Evolutionary conservation across 2,888 invertebrate species (phyloP).

Genomic region (Cheilosia scutellata): DNA sequence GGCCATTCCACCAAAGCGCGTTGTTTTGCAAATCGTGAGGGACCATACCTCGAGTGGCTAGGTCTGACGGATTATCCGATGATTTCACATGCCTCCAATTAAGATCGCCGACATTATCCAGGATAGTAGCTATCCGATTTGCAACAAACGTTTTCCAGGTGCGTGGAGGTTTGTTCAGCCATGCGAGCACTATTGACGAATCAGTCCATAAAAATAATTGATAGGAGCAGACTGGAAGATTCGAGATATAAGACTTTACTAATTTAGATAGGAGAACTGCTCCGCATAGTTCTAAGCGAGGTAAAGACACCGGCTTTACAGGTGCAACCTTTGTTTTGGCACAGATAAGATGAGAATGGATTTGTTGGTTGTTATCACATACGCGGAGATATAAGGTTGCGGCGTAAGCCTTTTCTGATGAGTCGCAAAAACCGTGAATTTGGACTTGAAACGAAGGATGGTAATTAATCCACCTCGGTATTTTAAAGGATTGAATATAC

Average conservation of each 20-base stretch:
- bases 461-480: neutral
- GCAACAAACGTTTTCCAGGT: conserved; percentile 60
- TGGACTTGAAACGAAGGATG: neutral
- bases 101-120: conserved; percentile 32
- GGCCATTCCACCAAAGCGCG: conserved; percentile 34
- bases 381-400: neutral
- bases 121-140: conserved; percentile 39
- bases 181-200: conserved; percentile 23
- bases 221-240: neutral
- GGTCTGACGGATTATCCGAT: conserved; percentile 49
- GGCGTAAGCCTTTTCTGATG: neutral
- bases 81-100: conserved; percentile 56
- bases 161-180: conserved; percentile 28
- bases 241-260: neutral
- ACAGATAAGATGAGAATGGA: neutral
- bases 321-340: conserved; percentile 64
- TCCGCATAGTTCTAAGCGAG: conserved; percentile 59
- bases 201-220: conserved; percentile 33
- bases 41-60: conserved; percentile 21
- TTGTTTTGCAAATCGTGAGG: conserved; percentile 6
- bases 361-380: neutral
- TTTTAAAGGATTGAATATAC: neutral
- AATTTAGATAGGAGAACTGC: conserved; percentile 61
- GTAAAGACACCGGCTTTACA: conserved; percentile 36
- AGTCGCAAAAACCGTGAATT: conserved; percentile 7